Evolutionary conservation across 2,888 invertebrate species (phyloP).

Genomic region (Eumacrocentrus americanus): DNA sequence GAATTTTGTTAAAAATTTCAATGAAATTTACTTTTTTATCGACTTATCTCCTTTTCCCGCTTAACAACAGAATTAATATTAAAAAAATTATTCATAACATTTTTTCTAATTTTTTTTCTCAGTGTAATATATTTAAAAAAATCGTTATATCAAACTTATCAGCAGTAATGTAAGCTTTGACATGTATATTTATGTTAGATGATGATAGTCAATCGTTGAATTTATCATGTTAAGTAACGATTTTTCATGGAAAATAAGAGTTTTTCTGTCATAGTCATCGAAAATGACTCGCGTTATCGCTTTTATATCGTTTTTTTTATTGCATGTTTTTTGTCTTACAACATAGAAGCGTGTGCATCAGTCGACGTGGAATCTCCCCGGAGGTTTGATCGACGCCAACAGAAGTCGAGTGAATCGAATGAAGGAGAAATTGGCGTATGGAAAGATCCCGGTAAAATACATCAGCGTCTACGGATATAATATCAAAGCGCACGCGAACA

Average conservation of each 20-base stretch:
- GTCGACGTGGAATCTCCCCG: slow-evolving; percentile 8
- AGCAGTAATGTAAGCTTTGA: not conserved
- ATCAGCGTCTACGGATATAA: not conserved
- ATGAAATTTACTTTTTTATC: too few relatives aligned
- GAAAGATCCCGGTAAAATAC: not conserved
- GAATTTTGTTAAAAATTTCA: too few relatives aligned
- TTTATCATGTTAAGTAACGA: not conserved
- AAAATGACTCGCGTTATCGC: not conserved
- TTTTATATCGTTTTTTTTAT: not conserved
- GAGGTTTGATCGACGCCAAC: not conserved
- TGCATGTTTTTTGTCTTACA: not conserved
- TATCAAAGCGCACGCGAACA: slow-evolving; percentile 16
- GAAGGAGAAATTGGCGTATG: not conserved
- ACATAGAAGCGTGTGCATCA: not conserved
- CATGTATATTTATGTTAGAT: not conserved
- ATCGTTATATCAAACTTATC: not conserved
- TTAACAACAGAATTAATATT: too few relatives aligned
- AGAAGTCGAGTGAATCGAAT: not conserved
- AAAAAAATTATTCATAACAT: too few relatives aligned
- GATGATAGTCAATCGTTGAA: not conserved
- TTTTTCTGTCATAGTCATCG: not conserved
- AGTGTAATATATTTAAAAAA: not conserved
- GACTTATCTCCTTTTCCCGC: too few relatives aligned
- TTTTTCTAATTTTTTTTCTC: too few relatives aligned
- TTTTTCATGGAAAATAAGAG: not conserved